A percentile compares a stretch with the other conserved stretches of the same genome.
These are phyloP conservation scores for Ophthalmotilapia sp. DNA, from an alignment of 2,113 vertebrate species.

Conservation along the genomic window DNA sequence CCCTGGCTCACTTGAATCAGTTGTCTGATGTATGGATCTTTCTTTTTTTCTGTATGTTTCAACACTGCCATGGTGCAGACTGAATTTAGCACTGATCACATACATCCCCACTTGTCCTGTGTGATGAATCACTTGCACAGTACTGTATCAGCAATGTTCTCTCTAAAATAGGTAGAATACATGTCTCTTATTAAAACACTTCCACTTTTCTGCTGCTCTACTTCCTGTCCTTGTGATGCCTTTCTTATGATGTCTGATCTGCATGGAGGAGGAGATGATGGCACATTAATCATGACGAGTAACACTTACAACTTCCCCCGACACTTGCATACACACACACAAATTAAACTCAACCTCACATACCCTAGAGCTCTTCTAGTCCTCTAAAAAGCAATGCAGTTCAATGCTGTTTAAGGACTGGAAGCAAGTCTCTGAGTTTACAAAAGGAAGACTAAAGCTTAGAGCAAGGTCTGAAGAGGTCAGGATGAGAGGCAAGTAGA, in stretches of 20 bases:
- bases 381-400: not conserved
- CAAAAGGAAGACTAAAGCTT: conserved; percentile 9
- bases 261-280: conserved; percentile 8
- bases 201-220: conserved; percentile 2
- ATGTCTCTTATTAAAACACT: not conserved
- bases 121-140: not conserved
- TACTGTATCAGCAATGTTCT: not conserved
- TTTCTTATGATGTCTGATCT: conserved; percentile 23
- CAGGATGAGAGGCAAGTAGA: conserved; percentile 2
- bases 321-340: not conserved
- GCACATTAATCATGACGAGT: conserved; percentile 26
- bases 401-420: conserved; percentile 3
- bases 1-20: not conserved
- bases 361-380: not conserved
- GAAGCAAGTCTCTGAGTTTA: conserved; percentile 2
- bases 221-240: conserved; percentile 20
- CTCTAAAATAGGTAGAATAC: not conserved
- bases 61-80: not conserved
- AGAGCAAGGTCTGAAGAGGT: conserved; percentile 8
- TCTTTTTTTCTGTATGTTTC: not conserved
- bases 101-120: not conserved
- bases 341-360: not conserved
- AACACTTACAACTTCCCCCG: not conserved
- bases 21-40: not conserved
- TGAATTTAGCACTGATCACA: not conserved